Base-by-base conservation (phyloP, 2,113 vertebrate species). In the Hydrochoerus hydrochaeris region DNA sequence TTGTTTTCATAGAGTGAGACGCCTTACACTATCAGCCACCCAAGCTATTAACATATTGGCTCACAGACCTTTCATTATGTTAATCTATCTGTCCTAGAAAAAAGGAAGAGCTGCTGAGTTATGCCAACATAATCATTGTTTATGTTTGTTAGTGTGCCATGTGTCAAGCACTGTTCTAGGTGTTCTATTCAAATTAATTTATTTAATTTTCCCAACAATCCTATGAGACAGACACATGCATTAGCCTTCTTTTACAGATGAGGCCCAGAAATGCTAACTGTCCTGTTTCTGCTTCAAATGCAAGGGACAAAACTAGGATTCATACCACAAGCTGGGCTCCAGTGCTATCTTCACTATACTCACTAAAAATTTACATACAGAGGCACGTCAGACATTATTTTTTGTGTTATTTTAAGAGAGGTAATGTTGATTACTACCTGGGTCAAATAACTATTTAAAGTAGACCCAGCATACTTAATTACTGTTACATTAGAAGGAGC, bases 221-320 rank as follows among this genome's bases (percentile, higher is more conserved):
- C 38, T 89, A 65, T 58, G 46, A 71, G 28, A 52, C 38, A 91
- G 6, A 78, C 9, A 77, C 49, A 77, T 81, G 26, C 52, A 69
- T 95, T 60, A 44, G 13, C 30, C 3, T 52, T 58, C 65, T 82
- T 92, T 92, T 89, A 71, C 46, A 91, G 62, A 88, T 24, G 46
- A 88, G 32, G 73, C 58, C 67, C 80, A 92, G 38, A 90, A 92
- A 87, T 69, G 58, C 60, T 77, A 95, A 86, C 63, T 89, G 46
- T 67, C 60, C 67, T 57, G 22, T 44, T 58, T 84, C 60, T 81
- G 69, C 46, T 92, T 90, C 32, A 84, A 80, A 41, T 57, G 35
- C 19, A 71, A 17, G 52, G 41, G 26, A 94, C 7, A 57, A 85
- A 92, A 90, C 19, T 38, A 19, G 46, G 38, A 67, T 88, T 90